Percentiles rank a stretch among this genome's conserved stretches.
phyloP scores from a whole-genome alignment of 2,113 vertebrate species.

The Delphinus delphis region DNA sequence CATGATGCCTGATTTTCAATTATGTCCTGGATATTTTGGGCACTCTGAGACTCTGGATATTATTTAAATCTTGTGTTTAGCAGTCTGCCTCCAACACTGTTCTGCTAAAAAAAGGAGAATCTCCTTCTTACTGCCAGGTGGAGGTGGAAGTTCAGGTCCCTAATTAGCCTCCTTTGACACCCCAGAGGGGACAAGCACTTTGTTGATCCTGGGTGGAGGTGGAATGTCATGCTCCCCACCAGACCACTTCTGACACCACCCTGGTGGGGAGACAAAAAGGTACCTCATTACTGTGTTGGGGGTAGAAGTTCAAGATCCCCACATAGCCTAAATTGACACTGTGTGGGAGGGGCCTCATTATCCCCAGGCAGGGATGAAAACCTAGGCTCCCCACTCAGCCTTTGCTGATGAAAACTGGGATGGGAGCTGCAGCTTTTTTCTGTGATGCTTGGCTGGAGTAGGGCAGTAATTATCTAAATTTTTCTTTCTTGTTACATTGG shows the following conservation, averaged over 20 bases:
- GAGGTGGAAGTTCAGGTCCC: not conserved
- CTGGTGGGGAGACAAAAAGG: not conserved
- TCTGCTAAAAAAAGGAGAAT: slow-evolving; percentile 23
- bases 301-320: not conserved
- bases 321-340: not conserved
- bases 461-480: not conserved
- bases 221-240: not conserved
- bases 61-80: not conserved
- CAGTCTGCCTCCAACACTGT: not conserved
- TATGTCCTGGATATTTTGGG: not conserved
- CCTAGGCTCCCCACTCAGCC: not conserved
- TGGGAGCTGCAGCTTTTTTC: not conserved
- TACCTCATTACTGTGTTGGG: not conserved
- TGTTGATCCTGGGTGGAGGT: not conserved
- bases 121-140: not conserved
- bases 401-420: not conserved
- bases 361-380: not conserved
- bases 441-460: not conserved
- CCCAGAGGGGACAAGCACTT: not conserved
- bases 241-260: not conserved
- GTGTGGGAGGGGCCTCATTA: not conserved
- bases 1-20: not conserved
- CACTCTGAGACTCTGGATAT: not conserved
- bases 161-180: not conserved
- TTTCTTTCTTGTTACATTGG: not conserved